Conservation (phyloP, 2,888 invertebrate species). For the Orgyia antiqua region DNA sequence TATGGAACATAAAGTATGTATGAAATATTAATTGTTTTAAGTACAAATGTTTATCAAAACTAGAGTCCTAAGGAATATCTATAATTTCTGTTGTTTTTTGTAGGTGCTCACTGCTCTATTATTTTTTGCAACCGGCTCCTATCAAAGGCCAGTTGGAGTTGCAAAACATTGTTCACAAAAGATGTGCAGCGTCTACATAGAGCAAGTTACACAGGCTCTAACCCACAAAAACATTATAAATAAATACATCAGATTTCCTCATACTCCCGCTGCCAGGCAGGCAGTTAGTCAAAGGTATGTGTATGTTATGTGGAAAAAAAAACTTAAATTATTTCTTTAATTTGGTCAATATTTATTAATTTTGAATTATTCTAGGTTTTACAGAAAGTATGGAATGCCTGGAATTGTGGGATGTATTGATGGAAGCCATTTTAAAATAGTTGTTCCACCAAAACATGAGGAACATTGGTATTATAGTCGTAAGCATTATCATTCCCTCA, state of each 20-base stretch:
- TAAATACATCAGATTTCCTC: constrained; percentile 1
- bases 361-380: not conserved
- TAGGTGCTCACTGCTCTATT: constrained; percentile 2
- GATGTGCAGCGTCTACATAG: not conserved
- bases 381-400: not conserved
- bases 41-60: too few species aligned
- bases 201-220: not conserved
- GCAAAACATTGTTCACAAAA: not conserved
- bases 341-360: too few species aligned
- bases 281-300: not conserved
- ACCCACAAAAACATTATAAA: not conserved
- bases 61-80: too few species aligned
- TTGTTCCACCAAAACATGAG: not conserved
- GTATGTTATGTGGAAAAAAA: not conserved
- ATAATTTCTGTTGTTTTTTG: too few species aligned
- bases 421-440: not conserved
- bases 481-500: not conserved
- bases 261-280: not conserved
- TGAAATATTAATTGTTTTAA: too few species aligned
- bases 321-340: too few species aligned
- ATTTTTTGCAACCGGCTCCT: constrained; percentile 2
- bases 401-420: not conserved
- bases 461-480: not conserved
- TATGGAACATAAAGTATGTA: too few species aligned
- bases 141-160: constrained; percentile 1